phyloP scores from a whole-genome alignment of 1,140 invertebrate genomes.

The Drosophila bocqueti region DNA sequence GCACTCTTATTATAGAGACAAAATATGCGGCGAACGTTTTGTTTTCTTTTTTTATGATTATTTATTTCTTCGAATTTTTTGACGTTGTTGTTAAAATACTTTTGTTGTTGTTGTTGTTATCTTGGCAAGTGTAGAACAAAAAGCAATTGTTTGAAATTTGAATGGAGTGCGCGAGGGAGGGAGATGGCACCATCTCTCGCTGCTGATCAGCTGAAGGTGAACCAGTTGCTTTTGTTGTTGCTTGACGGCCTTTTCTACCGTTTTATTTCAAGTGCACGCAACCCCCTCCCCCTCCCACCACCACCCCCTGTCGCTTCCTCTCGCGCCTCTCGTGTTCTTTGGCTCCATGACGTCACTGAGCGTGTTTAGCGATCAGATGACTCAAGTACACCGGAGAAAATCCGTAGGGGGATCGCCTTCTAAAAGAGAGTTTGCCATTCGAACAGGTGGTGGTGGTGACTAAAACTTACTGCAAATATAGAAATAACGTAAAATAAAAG shows the following conservation, averaged over 20 bases:
- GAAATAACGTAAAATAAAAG: neutral
- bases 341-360: constrained; percentile 29
- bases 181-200: constrained; percentile 13
- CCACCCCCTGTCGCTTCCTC: neutral
- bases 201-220: constrained; percentile 49
- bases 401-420: too few species aligned
- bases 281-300: neutral
- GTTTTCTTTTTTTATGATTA: neutral
- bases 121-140: constrained; percentile 35
- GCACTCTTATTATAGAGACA: constrained; percentile 14
- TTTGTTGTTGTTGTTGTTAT: constrained; percentile 1
- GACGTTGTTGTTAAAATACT: neutral
- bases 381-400: constrained; percentile 20
- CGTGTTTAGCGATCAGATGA: constrained; percentile 25
- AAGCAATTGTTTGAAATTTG: constrained; percentile 33
- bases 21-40: neutral
- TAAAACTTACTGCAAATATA: constrained; percentile 13
- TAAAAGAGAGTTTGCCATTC: neutral
- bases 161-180: constrained; percentile 31
- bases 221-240: constrained; percentile 32
- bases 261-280: constrained; percentile 45
- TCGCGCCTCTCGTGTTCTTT: constrained; percentile 15
- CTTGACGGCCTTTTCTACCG: constrained; percentile 14
- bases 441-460: constrained; percentile 1
- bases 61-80: neutral